A percentile compares a stretch with the other conserved stretches of the same genome.
Conservation (phyloP, 2,888 invertebrate species). For the Meiosimyza decipiens region DNA sequence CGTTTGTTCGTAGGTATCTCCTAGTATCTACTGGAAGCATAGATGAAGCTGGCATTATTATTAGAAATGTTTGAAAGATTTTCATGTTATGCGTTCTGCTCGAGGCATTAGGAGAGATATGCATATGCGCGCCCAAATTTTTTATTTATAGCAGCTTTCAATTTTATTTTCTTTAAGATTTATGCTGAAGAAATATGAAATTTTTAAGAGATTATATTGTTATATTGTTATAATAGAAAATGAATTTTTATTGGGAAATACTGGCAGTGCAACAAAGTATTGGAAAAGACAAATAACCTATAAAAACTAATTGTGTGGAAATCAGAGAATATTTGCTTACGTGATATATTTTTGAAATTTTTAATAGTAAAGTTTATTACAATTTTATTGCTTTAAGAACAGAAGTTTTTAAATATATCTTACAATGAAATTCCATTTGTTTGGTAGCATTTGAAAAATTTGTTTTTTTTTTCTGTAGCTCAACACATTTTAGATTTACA, state of each 20-base stretch:
- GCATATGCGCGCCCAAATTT: slow-evolving; percentile 4
- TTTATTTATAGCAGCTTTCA: slow-evolving; percentile 12
- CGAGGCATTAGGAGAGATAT: slow-evolving; percentile 1
- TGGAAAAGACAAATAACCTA: neutral
- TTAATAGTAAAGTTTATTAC: no score
- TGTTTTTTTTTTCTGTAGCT: no score
- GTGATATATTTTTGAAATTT: no score
- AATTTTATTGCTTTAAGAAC: no score
- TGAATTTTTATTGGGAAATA: neutral
- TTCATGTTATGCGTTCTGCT: neutral
- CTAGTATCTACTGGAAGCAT: no score
- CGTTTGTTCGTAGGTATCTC: neutral
- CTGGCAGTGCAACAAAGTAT: neutral
- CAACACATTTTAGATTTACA: no score
- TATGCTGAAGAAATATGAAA: slow-evolving; percentile 8
- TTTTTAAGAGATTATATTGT: neutral
- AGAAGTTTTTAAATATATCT: no score
- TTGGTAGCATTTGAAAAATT: no score
- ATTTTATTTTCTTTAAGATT: slow-evolving; percentile 9
- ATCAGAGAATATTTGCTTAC: no score
- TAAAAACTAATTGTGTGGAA: no score
- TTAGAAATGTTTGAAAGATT: slow-evolving; percentile 14
- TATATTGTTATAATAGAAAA: neutral
- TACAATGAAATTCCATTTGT: no score
- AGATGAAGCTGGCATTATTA: neutral